phyloP scores from a whole-genome alignment of 2,888 invertebrate species.

The Elaeidobius kamerunicus region DNA sequence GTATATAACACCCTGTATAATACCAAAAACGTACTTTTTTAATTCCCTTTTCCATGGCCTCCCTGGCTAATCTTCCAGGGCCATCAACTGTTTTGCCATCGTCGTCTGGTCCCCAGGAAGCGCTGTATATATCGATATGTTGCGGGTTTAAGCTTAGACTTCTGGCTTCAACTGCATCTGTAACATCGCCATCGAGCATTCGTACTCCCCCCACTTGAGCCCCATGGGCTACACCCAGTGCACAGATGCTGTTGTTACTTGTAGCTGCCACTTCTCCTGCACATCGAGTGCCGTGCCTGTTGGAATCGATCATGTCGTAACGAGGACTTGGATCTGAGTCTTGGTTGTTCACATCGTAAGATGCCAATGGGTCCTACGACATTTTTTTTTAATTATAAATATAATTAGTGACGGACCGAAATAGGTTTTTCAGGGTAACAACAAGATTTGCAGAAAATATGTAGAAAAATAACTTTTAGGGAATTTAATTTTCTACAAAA shows the following conservation, averaged over 20 bases:
- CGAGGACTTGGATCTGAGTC: slow-evolving; percentile 97
- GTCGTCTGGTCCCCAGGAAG: slow-evolving; percentile 98
- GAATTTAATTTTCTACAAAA: no score
- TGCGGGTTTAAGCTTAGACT: slow-evolving; percentile 92
- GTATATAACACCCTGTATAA: no score
- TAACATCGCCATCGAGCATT: slow-evolving; percentile 97
- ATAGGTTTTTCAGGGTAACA: no score
- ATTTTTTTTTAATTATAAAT: neutral
- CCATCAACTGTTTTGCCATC: slow-evolving; percentile 98
- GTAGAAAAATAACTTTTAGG: no score
- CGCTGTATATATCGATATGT: slow-evolving; percentile 98
- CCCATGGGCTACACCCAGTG: slow-evolving; percentile 93
- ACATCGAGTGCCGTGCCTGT: slow-evolving; percentile 92
- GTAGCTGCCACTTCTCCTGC: slow-evolving; percentile 98
- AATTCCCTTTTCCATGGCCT: no score
- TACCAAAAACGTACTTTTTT: no score
- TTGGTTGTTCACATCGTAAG: slow-evolving; percentile 95
- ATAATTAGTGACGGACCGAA: neutral
- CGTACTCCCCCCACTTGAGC: slow-evolving; percentile 91
- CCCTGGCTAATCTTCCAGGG: slow-evolving; percentile 92
- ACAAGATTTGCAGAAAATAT: neutral
- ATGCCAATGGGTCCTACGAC: slow-evolving; percentile 85
- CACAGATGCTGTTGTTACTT: slow-evolving; percentile 94
- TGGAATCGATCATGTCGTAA: slow-evolving; percentile 95
- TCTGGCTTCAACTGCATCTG: slow-evolving; percentile 96